Base-by-base conservation (phyloP, 2,888 invertebrate genomes). In the Bedellia somnulentella region DNA sequence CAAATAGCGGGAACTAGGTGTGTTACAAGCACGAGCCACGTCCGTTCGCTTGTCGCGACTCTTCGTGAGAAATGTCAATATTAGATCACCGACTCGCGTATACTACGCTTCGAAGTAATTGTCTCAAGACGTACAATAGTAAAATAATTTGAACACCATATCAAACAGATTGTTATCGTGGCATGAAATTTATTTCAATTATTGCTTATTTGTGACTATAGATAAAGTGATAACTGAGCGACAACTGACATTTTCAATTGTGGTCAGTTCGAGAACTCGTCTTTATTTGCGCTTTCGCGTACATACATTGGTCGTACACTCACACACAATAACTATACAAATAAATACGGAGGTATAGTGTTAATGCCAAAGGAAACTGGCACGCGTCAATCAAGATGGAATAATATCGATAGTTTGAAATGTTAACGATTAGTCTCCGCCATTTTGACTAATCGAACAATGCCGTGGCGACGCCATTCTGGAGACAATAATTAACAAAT, bases 401-500 rank as follows among this genome's bases (percentile, higher is more conserved):
- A 57, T 54, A 53, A 56, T 52, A 60, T 46, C 10, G 13, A 5
- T n/a, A n/a, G 14, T 10, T 4, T 12, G 63, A 62, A 61, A 60
- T n/a, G 58, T 49, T 53, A 57, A 49, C 61, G 62, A 70, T 73
- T 71, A 70, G 71, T 73, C 71, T 64, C 57, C 56, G 55, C 67
- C 68, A 67, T 70, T 60, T 66, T 57, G 57, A 54, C 47, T 57
- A 52, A 59, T 64, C 56, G n/a, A 47, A 70, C 62, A 68, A 63
- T 64, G 58, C 46, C 42, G n/a, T n/a, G n/a, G n/a, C n/a, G 53
- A 57, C 52, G 61, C 70, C 68, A 68, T 70, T 68, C 70, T 62
- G 60, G 71, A 63, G 68, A 70, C 70, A 70, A 71, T 68, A 73
- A 73, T 75, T 73, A 71, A 70, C 71, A 61, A 70, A 71, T 70